Percentiles rank a stretch among this genome's conserved stretches.
phyloP scores from a whole-genome alignment of 2,888 invertebrate genomes.

The Thelaira solivaga region DNA sequence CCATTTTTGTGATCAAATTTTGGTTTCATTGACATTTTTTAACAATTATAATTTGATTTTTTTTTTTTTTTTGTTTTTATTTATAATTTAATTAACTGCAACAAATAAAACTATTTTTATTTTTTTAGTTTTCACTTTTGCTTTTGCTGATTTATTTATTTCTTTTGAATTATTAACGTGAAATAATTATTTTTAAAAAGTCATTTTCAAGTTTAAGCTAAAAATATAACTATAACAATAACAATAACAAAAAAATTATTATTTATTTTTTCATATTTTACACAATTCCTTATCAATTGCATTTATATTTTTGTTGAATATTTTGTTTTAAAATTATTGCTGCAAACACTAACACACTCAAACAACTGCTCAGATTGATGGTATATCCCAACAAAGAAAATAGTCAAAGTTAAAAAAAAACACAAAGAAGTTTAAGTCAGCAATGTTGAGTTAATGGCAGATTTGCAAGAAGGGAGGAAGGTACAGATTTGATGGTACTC shows the following conservation, averaged over 20 bases:
- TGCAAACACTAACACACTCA: too few relatives aligned
- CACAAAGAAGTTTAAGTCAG: too few relatives aligned
- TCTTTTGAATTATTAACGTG: neutral
- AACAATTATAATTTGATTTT: neutral
- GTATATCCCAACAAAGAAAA: neutral
- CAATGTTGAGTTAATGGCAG: too few relatives aligned
- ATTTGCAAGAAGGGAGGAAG: too few relatives aligned
- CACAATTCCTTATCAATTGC: neutral
- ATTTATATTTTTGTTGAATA: neutral
- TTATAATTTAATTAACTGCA: neutral
- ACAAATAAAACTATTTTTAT: too few relatives aligned
- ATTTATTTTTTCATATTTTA: neutral
- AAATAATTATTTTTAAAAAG: neutral
- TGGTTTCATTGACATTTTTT: conserved; percentile 41
- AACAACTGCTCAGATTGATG: too few relatives aligned
- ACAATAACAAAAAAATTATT: neutral
- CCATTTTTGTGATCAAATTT: neutral
- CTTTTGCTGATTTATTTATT: neutral
- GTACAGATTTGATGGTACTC: too few relatives aligned
- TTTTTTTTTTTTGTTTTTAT: neutral
- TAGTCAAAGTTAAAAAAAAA: too few relatives aligned
- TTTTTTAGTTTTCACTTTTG: neutral
- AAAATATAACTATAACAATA: neutral
- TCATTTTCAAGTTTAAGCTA: neutral
- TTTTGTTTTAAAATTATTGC: too few relatives aligned